phyloP scores from a whole-genome alignment of 2,888 invertebrate genomes.

The Labia minor region DNA sequence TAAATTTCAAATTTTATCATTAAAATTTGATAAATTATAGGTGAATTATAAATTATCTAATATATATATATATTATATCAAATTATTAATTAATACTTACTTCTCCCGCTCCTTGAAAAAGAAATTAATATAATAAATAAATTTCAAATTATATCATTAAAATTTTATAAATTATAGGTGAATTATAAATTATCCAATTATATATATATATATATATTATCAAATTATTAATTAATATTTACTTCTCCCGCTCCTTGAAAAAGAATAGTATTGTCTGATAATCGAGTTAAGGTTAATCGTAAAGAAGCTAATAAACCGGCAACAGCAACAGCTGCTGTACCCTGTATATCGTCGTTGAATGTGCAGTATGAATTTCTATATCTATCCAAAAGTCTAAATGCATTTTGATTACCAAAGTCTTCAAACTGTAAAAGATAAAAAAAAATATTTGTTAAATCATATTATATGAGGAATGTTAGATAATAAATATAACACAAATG shows the following conservation, averaged over 20 bases:
- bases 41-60: slow-evolving; percentile 54
- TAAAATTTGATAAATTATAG: slow-evolving; percentile 25
- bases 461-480: slow-evolving; percentile 18
- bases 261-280: slow-evolving; percentile 77
- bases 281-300: slow-evolving; percentile 64
- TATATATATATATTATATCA: slow-evolving; percentile 82
- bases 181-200: slow-evolving; percentile 63
- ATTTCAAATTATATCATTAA: slow-evolving; percentile 27
- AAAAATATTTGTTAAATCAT: neutral
- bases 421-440: slow-evolving; percentile 77
- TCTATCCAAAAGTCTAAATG: slow-evolving; percentile 85
- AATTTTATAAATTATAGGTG: slow-evolving; percentile 23
- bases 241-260: slow-evolving; percentile 83
- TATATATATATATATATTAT: slow-evolving; percentile 83
- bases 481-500: slow-evolving; percentile 16
- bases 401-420: slow-evolving; percentile 95
- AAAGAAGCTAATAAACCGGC: slow-evolving; percentile 79
- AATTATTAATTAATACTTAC: slow-evolving; percentile 56
- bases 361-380: slow-evolving; percentile 88
- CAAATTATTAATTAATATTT: slow-evolving; percentile 55
- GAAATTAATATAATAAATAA: too few species aligned
- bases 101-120: slow-evolving; percentile 84
- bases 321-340: slow-evolving; percentile 91
- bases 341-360: slow-evolving; percentile 98
- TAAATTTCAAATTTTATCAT: slow-evolving; percentile 27